Base-by-base conservation (phyloP, 2,888 invertebrate species). In the Coenonympha glycerion region DNA sequence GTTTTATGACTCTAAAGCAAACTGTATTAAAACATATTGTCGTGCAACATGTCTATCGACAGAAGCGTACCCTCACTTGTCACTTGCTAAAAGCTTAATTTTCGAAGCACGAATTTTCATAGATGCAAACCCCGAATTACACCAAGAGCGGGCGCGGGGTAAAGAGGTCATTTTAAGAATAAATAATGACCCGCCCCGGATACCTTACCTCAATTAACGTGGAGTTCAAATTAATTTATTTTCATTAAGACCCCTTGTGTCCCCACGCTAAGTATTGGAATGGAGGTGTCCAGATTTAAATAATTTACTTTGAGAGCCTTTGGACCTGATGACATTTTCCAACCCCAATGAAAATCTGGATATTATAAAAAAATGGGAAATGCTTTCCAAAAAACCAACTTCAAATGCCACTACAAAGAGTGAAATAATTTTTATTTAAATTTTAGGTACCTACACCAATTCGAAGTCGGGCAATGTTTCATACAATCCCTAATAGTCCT, bases 151-250 rank as follows among this genome's bases (percentile, higher is more conserved):
- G 45, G 63, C 60, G 15, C 45, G 45, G 45, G 76, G 64, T 71
- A 72, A 71, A 64, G 68, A 69, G 62, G 56, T 64, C 73, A 76
- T 76, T 76, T 73, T 77, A 74, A 76, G 79, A 81, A 81, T 81
- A 78, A 78, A 76, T 79, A 78, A 81, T 76, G 79, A 79, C 73
- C 47, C 28, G 22, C 40, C 52, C 49, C 28, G 49, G 48, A 53
- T 50, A 45, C 48, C 47, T 39, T 19, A 40, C 45, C 34, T 41
- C 50, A 47, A 59, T 59, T 59, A 56, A 59, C 50, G 45, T 42
- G 28, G 30, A 34, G 33, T 53, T 46, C 28, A 47, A 40, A 57
- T 49, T 54, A 49, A 49, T 52, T 52, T 47, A 42, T 49, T 42
- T 24, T 46, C 26, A 28, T 46, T 46, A 46, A 37, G 26, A 37